A percentile compares a stretch with the other conserved stretches of the same genome.
phyloP scores from a whole-genome alignment of 1,140 invertebrate species.

The Eupristina koningsbergeri region DNA sequence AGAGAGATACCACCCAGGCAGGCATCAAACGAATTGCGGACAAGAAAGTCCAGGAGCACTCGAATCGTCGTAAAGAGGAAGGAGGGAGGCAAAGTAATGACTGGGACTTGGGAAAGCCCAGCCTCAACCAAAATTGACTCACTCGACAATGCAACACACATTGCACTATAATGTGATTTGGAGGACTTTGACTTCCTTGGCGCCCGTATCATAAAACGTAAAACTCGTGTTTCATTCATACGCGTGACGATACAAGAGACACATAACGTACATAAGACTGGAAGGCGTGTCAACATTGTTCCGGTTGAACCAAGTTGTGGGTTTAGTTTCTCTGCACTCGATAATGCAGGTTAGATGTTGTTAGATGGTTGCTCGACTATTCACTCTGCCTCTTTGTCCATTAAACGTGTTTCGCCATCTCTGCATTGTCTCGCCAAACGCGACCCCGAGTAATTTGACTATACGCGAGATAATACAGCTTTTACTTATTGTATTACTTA shows the following conservation, averaged over 20 bases:
- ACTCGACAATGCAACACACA: not conserved
- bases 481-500: slow-evolving; percentile 13
- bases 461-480: not conserved
- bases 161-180: not conserved
- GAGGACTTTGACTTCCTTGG: not conserved
- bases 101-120: too few species aligned
- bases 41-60: too few species aligned
- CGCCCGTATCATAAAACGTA: not conserved
- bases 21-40: too few species aligned
- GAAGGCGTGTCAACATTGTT: slow-evolving; percentile 8
- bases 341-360: not conserved
- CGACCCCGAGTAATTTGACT: slow-evolving; percentile 19
- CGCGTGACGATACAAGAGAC: not conserved
- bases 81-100: too few species aligned
- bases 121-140: too few species aligned
- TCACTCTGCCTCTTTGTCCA: not conserved
- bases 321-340: slow-evolving; percentile 1
- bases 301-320: not conserved
- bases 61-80: too few species aligned
- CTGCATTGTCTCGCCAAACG: slow-evolving; percentile 17
- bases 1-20: too few species aligned
- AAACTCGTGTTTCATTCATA: not conserved
- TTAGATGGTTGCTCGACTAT: not conserved
- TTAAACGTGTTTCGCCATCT: not conserved
- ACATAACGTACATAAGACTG: not conserved